phyloP scores from a whole-genome alignment of 2,888 invertebrate species.

The Plagodis dolabraria region DNA sequence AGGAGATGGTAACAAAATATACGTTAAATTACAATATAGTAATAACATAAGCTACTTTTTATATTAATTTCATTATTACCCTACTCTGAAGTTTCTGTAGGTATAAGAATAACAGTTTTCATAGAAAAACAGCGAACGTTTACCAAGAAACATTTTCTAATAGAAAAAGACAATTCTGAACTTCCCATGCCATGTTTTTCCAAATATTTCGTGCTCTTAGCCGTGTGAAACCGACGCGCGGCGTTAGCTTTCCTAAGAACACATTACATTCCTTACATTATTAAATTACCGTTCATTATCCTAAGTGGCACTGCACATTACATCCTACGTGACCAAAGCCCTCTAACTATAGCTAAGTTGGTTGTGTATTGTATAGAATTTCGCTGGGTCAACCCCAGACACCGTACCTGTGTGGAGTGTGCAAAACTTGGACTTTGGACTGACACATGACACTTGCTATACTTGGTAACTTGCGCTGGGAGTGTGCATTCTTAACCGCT shows the following conservation, averaged over 20 bases:
- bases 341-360: too few species aligned
- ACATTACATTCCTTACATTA: constrained; percentile 10
- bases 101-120: too few species aligned
- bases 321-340: constrained; percentile 30
- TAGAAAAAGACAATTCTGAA: too few species aligned
- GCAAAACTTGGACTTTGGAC: constrained; percentile 3
- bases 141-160: too few species aligned
- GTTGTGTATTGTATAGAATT: constrained; percentile 22
- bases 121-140: too few species aligned
- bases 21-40: too few species aligned
- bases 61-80: too few species aligned
- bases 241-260: constrained; percentile 2
- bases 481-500: constrained; percentile 10
- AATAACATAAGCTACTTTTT: too few species aligned
- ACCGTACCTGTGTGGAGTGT: not conserved
- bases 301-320: constrained; percentile 14
- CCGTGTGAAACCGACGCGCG: not conserved
- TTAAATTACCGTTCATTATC: constrained; percentile 23
- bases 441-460: constrained; percentile 15
- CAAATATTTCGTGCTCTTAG: not conserved
- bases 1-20: too few species aligned
- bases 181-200: too few species aligned
- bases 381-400: constrained; percentile 22
- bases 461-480: not conserved
- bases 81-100: too few species aligned